Evolutionary conservation across 2,888 invertebrate genomes (phyloP).

Genomic region (Choristoneura rosaceana): DNA sequence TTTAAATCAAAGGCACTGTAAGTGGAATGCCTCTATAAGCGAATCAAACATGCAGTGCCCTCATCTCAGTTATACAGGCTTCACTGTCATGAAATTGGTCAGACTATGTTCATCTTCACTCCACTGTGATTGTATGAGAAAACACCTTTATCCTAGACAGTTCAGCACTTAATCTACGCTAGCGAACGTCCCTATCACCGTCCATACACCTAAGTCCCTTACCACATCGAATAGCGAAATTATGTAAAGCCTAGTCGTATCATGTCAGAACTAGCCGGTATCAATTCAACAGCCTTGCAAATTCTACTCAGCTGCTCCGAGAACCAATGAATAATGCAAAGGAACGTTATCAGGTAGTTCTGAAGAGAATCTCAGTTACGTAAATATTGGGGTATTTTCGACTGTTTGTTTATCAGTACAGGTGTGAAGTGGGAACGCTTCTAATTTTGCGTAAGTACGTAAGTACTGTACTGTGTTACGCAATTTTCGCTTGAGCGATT

Average conservation of each 20-base stretch:
- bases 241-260: conserved; percentile 8
- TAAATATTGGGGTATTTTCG: conserved; percentile 27
- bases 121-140: no score
- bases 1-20: no score
- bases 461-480: neutral
- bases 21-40: no score
- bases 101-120: no score
- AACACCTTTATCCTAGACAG: neutral
- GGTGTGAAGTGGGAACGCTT: conserved; percentile 15
- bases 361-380: conserved; percentile 7
- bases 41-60: no score
- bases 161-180: neutral
- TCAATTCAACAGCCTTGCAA: conserved; percentile 7
- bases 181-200: neutral
- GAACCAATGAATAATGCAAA: conserved; percentile 16
- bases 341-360: neutral
- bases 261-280: neutral
- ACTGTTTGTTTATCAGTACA: conserved; percentile 24
- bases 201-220: conserved; percentile 3
- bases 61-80: no score
- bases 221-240: neutral
- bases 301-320: conserved; percentile 19
- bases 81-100: no score
- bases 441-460: conserved; percentile 5
- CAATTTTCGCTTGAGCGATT: neutral